Base-by-base conservation (phyloP, 2,797 vertebrate genomes). In the Sebastiscus tertius region DNA sequence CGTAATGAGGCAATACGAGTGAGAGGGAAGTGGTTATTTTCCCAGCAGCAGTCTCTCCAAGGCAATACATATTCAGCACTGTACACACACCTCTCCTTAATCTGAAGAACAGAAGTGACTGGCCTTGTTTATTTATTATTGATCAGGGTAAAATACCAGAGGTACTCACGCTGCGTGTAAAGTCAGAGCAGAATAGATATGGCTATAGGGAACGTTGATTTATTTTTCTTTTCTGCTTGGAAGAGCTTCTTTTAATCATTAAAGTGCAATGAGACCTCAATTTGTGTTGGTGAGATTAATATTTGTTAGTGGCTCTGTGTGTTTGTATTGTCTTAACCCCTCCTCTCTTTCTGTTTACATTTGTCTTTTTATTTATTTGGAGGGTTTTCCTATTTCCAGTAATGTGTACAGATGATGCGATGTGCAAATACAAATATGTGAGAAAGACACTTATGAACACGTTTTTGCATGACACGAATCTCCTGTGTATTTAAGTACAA, bases 51-150 rank as follows among this genome's bases (percentile, higher is more conserved):
- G 66, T 3, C 39, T 83, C 72, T 68, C 36, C 8, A 8, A 67
- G 34, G 46, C 64, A 85, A 85, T 82, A 81, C 60, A 83, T 85
- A 81, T 83, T 85, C 58, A 82, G 27, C 61, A 75, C 81, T 73
- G 71, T 60, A 49, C 18, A 52, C 69, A 27, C 26, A 82, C 65
- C 14, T 77, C 61, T 54, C 22, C n/a, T 66, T 83, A 72, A 80
- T 81, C 59, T 71, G 18, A 39, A 75, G 61, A 85, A 77, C 58
- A 81, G 56, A 86, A 86, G 52, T 52, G 74, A 72, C 64, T 79
- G 61, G 46, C n/a, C 60, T 88, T 87, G 61, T 87, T 89, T 89
- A 80, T 91, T 77, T 86, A 77, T 84, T 83, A 84, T 89, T 81
- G 85, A 87, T 88, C 67, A 6, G 46, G 54, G 52, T 79, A 86